Evolutionary conservation across 2,888 invertebrate genomes (phyloP).

Genomic region (Caprella mutica): DNA sequence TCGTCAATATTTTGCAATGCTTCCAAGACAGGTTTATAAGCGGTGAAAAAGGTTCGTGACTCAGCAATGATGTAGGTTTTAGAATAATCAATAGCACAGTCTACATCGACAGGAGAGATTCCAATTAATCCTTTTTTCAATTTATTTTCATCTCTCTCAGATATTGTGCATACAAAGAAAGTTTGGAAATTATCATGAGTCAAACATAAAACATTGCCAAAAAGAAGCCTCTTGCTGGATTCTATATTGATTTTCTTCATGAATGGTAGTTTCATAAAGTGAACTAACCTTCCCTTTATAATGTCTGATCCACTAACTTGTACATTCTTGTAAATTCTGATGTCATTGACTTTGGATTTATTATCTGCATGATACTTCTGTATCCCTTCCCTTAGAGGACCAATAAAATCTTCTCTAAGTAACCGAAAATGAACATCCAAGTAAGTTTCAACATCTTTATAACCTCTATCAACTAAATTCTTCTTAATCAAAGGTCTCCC

Average conservation of each 20-base stretch:
- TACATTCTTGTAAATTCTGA: slow-evolving; percentile 45
- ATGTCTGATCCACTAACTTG: slow-evolving; percentile 43
- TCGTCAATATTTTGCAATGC: slow-evolving; percentile 52
- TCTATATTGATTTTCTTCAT: slow-evolving; percentile 42
- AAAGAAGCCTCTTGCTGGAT: slow-evolving; percentile 52
- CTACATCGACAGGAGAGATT: no score
- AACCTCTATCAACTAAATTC: slow-evolving; percentile 53
- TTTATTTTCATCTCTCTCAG: slow-evolving; percentile 47
- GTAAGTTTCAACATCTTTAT: slow-evolving; percentile 56
- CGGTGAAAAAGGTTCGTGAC: slow-evolving; percentile 67
- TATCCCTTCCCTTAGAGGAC: slow-evolving; percentile 58
- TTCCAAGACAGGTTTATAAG: slow-evolving; percentile 60
- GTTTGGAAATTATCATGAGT: slow-evolving; percentile 57
- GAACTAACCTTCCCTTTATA: slow-evolving; percentile 31
- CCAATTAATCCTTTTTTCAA: slow-evolving; percentile 50
- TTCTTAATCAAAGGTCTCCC: slow-evolving; percentile 46
- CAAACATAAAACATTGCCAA: slow-evolving; percentile 60
- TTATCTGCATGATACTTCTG: slow-evolving; percentile 46
- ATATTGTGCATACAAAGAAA: slow-evolving; percentile 57
- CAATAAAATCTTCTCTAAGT: slow-evolving; percentile 65
- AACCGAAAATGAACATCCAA: slow-evolving; percentile 64
- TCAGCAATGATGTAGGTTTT: slow-evolving; percentile 48
- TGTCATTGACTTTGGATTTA: slow-evolving; percentile 41
- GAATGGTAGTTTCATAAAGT: slow-evolving; percentile 34
- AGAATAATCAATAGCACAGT: background rate